Evolutionary conservation across 2,797 vertebrate species (phyloP).

Genomic region (Psittacula derbiana): DNA sequence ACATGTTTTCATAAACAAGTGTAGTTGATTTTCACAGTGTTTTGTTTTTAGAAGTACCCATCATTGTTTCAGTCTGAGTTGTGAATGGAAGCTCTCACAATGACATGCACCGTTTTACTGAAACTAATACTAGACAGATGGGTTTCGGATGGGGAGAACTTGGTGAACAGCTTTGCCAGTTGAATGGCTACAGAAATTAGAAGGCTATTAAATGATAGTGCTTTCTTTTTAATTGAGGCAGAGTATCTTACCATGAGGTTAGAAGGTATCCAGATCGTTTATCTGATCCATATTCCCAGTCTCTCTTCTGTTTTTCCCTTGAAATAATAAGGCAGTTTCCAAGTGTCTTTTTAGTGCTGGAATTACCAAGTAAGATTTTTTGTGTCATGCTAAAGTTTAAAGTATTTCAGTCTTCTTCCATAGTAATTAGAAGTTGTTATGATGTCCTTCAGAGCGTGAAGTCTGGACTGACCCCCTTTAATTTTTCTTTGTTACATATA

Average conservation of each 20-base stretch:
- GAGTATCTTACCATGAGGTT: not conserved
- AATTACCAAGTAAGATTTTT: not conserved
- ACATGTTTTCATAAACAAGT: not conserved
- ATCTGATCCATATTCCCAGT: not conserved
- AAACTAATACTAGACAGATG: constrained; percentile 33
- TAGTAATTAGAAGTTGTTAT: not conserved
- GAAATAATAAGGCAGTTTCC: not conserved
- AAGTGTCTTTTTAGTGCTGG: not conserved
- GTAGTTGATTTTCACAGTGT: not conserved
- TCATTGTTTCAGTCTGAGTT: not conserved
- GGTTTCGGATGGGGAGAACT: constrained; percentile 25
- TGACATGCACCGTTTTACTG: not conserved
- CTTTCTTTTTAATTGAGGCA: not conserved
- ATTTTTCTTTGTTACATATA: not conserved
- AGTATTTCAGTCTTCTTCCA: not conserved
- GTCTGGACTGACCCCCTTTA: not conserved
- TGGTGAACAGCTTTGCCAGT: not conserved
- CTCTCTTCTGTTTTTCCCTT: not conserved
- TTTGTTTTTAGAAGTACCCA: not conserved
- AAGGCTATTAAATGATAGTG: constrained; percentile 16
- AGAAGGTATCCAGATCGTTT: not conserved
- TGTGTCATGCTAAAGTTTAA: not conserved
- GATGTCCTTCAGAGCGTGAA: not conserved
- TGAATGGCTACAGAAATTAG: constrained; percentile 40
- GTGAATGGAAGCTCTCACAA: not conserved